These are phyloP conservation scores for Myiagra hebetior DNA, from an alignment of 2,113 vertebrate species.

Conservation along the genomic window DNA sequence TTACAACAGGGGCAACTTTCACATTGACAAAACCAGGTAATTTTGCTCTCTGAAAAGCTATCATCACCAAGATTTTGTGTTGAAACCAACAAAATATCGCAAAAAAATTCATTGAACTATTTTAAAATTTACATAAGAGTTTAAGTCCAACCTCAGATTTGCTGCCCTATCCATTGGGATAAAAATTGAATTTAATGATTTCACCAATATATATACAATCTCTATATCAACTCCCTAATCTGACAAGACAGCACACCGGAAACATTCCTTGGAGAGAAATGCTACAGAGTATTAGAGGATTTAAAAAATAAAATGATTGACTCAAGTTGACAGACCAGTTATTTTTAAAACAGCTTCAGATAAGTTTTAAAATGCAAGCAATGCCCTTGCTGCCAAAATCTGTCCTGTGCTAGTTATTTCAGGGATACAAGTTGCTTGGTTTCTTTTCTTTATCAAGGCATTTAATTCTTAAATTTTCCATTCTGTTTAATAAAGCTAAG, in stretches of 20 bases:
- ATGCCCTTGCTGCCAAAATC: constrained; percentile 13
- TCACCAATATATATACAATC: constrained; percentile 2
- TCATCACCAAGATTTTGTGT: neutral
- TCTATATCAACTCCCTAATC: neutral
- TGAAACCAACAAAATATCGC: neutral
- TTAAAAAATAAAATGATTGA: constrained; percentile 32
- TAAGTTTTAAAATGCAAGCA: neutral
- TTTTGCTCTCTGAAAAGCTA: neutral
- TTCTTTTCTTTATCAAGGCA: neutral
- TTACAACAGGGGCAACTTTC: neutral
- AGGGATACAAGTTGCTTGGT: neutral
- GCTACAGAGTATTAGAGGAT: constrained; percentile 23
- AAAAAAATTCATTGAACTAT: neutral
- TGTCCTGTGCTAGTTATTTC: neutral
- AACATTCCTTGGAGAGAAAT: constrained; percentile 57
- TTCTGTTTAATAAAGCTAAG: neutral
- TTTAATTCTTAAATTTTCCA: neutral
- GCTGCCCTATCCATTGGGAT: neutral
- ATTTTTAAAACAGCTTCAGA: constrained; percentile 59
- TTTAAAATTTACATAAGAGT: neutral
- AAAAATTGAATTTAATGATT: neutral
- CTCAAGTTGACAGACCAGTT: constrained; percentile 52
- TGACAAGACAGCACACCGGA: constrained; percentile 10
- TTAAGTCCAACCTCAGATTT: neutral
- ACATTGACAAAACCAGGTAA: neutral